phyloP scores from a whole-genome alignment of 1,140 invertebrate species.

The Orchesella cincta region DNA sequence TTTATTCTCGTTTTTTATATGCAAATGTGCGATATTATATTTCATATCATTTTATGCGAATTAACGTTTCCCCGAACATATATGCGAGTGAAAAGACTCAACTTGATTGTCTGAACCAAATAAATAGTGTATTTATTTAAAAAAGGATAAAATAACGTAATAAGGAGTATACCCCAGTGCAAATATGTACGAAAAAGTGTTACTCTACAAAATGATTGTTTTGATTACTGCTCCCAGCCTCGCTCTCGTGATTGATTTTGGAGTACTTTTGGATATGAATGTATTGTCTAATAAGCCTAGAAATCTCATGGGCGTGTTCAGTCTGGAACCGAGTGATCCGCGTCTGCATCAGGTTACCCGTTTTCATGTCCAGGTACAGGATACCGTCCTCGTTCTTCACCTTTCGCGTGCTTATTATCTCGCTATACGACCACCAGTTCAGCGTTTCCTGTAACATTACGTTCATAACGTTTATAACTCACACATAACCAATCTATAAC shows the following conservation, averaged over 20 bases:
- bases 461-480: neutral
- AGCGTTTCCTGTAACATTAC: constrained; percentile 70
- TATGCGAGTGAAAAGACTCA: neutral
- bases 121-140: neutral
- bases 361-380: constrained; percentile 94
- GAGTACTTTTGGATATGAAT: constrained; percentile 60
- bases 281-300: constrained; percentile 79
- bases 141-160: neutral
- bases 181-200: no score
- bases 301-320: constrained; percentile 94
- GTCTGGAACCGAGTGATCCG: constrained; percentile 93
- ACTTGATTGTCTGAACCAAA: no score
- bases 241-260: neutral
- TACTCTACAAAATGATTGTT: neutral
- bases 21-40: no score
- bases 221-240: neutral
- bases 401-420: constrained; percentile 93
- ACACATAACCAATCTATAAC: neutral
- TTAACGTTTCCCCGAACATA: no score
- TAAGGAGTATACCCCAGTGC: no score
- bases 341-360: constrained; percentile 93
- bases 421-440: constrained; percentile 87
- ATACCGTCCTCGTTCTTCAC: constrained; percentile 88
- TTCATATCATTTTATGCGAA: no score
- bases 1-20: no score